A percentile compares a stretch with the other conserved stretches of the same genome.
Conservation (phyloP, 2,888 invertebrate genomes). For the Diplolepis rosae region DNA sequence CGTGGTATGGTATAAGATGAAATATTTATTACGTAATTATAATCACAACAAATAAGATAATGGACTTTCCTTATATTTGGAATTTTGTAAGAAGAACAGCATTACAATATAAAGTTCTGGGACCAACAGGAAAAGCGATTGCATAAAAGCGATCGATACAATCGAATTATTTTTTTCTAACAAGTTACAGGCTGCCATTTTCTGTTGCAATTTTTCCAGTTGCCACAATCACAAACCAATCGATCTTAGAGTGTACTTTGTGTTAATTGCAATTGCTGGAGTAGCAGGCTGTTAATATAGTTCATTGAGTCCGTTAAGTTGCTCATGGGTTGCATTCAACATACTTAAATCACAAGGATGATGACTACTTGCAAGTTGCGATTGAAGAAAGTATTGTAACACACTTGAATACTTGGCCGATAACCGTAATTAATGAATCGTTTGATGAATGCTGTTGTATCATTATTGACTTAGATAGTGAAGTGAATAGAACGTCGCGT, state of each 20-base stretch:
- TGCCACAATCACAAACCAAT: slow-evolving; percentile 6
- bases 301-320: slow-evolving; percentile 14
- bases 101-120: neutral
- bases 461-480: slow-evolving; percentile 4
- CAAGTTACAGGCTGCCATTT: slow-evolving; percentile 13
- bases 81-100: no score
- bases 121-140: neutral
- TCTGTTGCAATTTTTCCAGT: slow-evolving; percentile 8
- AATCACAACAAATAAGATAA: no score
- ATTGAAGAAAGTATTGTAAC: slow-evolving; percentile 6
- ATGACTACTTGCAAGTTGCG: slow-evolving; percentile 16
- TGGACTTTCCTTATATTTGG: no score
- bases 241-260: slow-evolving; percentile 7
- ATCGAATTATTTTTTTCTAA: neutral
- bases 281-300: neutral
- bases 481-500: no score
- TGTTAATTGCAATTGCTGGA: neutral
- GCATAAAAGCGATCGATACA: neutral
- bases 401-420: neutral
- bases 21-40: no score
- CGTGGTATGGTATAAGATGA: no score
- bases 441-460: slow-evolving; percentile 1
- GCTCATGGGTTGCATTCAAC: neutral
- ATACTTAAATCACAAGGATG: slow-evolving; percentile 10
- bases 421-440: slow-evolving; percentile 34